Evolutionary conservation across 2,113 vertebrate species (phyloP).

Genomic region (Cygnus atratus): DNA sequence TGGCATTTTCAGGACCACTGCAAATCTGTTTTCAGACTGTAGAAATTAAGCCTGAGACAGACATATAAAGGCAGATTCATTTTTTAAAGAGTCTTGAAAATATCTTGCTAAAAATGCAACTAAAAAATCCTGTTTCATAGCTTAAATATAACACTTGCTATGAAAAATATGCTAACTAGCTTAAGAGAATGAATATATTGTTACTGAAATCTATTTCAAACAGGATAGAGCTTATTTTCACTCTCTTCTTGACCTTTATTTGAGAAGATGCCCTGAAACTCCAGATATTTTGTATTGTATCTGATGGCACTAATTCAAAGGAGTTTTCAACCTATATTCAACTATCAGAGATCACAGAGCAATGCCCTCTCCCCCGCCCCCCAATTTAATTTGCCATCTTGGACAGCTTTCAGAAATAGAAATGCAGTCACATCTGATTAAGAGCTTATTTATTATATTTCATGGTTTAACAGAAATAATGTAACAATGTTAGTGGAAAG

Average conservation of each 20-base stretch:
- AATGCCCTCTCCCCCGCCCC: neutral
- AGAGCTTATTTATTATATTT: neutral
- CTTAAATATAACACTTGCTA: neutral
- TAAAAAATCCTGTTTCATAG: neutral
- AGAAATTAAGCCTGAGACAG: neutral
- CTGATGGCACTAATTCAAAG: neutral
- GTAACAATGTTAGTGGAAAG: neutral
- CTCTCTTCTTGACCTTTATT: slow-evolving; percentile 1
- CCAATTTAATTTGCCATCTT: neutral
- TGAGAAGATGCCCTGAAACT: neutral
- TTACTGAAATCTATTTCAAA: neutral
- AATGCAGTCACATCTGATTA: slow-evolving; percentile 9
- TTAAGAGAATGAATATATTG: neutral
- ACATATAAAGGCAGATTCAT: neutral
- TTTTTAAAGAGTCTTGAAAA: neutral
- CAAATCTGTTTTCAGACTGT: neutral
- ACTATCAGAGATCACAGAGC: neutral
- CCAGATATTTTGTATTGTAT: neutral
- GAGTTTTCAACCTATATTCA: neutral
- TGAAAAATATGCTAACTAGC: slow-evolving; percentile 8
- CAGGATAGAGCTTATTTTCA: neutral
- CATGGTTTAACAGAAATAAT: neutral
- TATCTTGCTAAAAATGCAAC: neutral
- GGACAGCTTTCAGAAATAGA: neutral
- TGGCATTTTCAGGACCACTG: neutral